Percentiles rank a stretch among this genome's conserved stretches.
phyloP scores from a whole-genome alignment of 1,140 invertebrate species.

The Chionoecetes opilio region DNA sequence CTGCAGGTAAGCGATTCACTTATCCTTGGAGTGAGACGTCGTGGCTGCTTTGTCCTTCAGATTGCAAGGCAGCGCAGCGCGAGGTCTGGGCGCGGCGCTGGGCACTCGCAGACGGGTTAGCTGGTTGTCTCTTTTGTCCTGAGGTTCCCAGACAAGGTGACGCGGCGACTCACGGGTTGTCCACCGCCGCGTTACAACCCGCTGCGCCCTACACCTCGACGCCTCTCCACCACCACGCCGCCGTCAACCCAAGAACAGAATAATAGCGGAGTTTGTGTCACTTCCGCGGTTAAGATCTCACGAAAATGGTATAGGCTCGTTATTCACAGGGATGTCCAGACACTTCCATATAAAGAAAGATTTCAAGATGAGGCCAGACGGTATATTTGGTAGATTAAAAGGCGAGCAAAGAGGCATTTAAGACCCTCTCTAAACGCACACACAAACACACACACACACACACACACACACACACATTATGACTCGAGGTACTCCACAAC shows the following conservation, averaged over 20 bases:
- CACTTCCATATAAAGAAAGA: neutral
- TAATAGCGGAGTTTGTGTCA: neutral
- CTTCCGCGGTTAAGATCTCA: neutral
- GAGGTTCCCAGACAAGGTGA: slow-evolving; percentile 65
- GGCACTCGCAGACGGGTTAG: neutral
- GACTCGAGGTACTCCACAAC: neutral
- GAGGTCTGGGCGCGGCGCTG: neutral
- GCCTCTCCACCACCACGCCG: neutral
- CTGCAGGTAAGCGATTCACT: neutral
- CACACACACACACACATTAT: neutral
- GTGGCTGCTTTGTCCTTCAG: neutral
- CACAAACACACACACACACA: slow-evolving; percentile 34
- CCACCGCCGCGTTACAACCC: neutral
- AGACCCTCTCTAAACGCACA: neutral
- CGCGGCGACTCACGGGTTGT: slow-evolving; percentile 51
- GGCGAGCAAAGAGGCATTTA: neutral
- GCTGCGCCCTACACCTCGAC: neutral
- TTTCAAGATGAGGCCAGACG: neutral
- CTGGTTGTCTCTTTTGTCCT: slow-evolving; percentile 67
- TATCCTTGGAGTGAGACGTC: neutral
- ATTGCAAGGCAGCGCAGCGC: neutral
- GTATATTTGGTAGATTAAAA: neutral
- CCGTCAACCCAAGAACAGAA: neutral
- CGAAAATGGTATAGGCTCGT: neutral
- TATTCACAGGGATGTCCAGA: neutral